Evolutionary conservation across 1,140 invertebrate genomes (phyloP).

Genomic region (Proctacanthus coquilletti): DNA sequence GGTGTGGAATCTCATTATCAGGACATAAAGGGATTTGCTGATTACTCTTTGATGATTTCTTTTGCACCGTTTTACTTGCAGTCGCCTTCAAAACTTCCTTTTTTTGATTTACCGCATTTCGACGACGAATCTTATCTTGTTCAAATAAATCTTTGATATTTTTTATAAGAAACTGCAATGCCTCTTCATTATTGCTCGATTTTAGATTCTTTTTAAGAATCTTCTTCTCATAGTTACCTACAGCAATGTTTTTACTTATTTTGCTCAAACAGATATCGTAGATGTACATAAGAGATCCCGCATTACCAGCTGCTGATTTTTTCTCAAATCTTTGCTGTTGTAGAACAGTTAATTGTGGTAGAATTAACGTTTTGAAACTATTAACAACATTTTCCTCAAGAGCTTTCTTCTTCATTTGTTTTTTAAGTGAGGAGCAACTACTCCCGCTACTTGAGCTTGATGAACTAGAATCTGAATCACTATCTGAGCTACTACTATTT

Average conservation of each 20-base stretch:
- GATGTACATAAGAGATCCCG: background rate
- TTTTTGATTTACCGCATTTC: too few relatives aligned
- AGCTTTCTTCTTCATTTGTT: slow-evolving; percentile 10
- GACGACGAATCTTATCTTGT: too few relatives aligned
- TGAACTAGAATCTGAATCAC: background rate
- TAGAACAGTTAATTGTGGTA: slow-evolving; percentile 14
- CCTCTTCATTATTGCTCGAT: background rate
- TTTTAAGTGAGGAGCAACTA: too few relatives aligned
- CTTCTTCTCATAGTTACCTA: background rate
- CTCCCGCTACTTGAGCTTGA: too few relatives aligned
- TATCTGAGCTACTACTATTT: too few relatives aligned
- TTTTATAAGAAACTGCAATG: background rate
- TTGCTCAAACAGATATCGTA: background rate
- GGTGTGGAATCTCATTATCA: too few relatives aligned
- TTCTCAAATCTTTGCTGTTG: slow-evolving; percentile 9
- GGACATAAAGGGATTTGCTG: too few relatives aligned
- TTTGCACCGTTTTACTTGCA: too few relatives aligned
- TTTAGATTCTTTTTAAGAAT: background rate
- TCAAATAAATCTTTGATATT: slow-evolving; percentile 1
- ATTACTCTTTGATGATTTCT: too few relatives aligned
- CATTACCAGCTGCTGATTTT: slow-evolving; percentile 10
- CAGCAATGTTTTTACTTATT: background rate
- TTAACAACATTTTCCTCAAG: slow-evolving; percentile 15
- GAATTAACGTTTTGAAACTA: slow-evolving; percentile 20
- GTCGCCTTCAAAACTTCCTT: too few relatives aligned